A percentile compares a stretch with the other conserved stretches of the same genome.
Conservation (phyloP, 2,888 invertebrate genomes). For the Nephrotoma flavescens region DNA sequence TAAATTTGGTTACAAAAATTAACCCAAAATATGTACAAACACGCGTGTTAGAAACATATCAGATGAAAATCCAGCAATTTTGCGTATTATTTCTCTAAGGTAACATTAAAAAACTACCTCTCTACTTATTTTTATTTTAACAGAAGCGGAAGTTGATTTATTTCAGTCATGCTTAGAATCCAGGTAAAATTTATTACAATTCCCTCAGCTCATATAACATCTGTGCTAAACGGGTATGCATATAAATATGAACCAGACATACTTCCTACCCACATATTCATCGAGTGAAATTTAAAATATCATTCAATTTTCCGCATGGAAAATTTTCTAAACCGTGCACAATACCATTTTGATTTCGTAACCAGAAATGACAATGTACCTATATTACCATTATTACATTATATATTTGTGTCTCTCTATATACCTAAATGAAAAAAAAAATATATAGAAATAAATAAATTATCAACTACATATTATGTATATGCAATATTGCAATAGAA, state of each 20-base stretch:
- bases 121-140: neutral
- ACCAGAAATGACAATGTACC: neutral
- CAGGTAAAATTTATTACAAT: neutral
- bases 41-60: neutral
- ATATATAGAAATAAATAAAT: neutral
- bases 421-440: neutral
- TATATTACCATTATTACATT: neutral
- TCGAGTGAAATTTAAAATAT: neutral
- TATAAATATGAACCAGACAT: too few species aligned
- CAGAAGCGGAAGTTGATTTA: neutral
- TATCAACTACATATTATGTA: neutral
- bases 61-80: neutral
- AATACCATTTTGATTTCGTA: neutral
- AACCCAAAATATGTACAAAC: neutral
- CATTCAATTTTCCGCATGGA: neutral
- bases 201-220: neutral
- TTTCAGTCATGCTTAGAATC: neutral
- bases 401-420: neutral
- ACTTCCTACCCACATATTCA: neutral
- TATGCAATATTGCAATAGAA: neutral
- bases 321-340: neutral
- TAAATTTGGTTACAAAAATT: neutral
- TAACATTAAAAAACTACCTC: neutral
- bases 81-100: neutral
- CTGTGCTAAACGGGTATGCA: too few species aligned